Percentiles rank a stretch among this genome's conserved stretches.
Evolutionary conservation across 1,140 invertebrate species (phyloP).

Genomic region (Macrotrachela quadricornifera): DNA sequence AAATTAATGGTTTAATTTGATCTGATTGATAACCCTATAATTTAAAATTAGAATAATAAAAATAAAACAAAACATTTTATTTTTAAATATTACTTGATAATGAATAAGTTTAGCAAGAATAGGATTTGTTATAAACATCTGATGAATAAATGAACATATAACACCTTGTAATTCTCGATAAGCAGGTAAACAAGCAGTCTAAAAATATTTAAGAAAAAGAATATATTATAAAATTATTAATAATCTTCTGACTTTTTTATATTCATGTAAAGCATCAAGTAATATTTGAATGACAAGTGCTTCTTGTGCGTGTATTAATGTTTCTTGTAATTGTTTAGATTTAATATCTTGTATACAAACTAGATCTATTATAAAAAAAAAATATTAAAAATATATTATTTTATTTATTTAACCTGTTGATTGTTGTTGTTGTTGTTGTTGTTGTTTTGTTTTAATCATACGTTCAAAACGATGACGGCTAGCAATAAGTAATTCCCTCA

Average conservation of each 20-base stretch:
- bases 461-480: too few relatives aligned
- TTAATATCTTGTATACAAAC: too few relatives aligned
- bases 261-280: slow-evolving; percentile 63
- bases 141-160: slow-evolving; percentile 82
- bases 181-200: slow-evolving; percentile 45
- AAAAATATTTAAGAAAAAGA: slow-evolving; percentile 14
- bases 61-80: neutral
- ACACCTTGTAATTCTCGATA: slow-evolving; percentile 72
- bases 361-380: too few relatives aligned
- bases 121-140: slow-evolving; percentile 85
- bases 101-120: slow-evolving; percentile 85
- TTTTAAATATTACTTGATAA: slow-evolving; percentile 52
- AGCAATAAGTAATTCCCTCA: too few relatives aligned
- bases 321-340: slow-evolving; percentile 55
- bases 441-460: too few relatives aligned
- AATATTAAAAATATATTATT: too few relatives aligned
- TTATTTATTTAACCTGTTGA: too few relatives aligned
- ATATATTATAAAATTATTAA: neutral
- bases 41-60: slow-evolving; percentile 10
- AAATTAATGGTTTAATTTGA: slow-evolving; percentile 62
- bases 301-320: slow-evolving; percentile 65
- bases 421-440: too few relatives aligned
- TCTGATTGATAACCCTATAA: slow-evolving; percentile 65
- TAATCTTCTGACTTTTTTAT: slow-evolving; percentile 32
- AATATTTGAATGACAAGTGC: slow-evolving; percentile 81